Evolutionary conservation across 2,888 invertebrate genomes (phyloP).

Genomic region (Cecidostiba fungosa): DNA sequence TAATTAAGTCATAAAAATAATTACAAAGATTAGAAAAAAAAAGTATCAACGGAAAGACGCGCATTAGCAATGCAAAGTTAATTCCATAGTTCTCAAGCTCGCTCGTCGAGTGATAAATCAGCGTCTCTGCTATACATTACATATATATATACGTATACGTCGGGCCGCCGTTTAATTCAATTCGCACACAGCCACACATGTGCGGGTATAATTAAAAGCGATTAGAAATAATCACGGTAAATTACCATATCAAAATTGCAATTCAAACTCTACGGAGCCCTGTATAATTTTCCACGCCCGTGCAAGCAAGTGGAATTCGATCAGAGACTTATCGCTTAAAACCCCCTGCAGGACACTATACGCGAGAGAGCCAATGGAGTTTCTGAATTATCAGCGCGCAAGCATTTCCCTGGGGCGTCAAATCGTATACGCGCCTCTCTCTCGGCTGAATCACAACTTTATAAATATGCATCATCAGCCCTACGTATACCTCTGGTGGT

Average conservation of each 20-base stretch:
- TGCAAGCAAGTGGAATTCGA: constrained; percentile 4
- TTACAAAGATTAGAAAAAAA: constrained; percentile 14
- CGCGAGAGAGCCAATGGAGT: constrained; percentile 22
- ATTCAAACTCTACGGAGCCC: neutral
- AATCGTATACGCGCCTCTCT: constrained; percentile 24
- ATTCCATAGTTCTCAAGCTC: neutral
- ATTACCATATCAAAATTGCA: neutral
- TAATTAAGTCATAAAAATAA: constrained; percentile 49
- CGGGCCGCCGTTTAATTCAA: constrained; percentile 15
- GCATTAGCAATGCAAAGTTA: constrained; percentile 50
- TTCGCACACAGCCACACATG: neutral
- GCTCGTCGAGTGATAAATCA: constrained; percentile 34
- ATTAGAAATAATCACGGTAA: neutral
- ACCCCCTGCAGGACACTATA: neutral
- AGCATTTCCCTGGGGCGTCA: constrained; percentile 44
- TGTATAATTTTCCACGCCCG: neutral
- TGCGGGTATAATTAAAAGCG: neutral
- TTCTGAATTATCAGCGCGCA: constrained; percentile 27
- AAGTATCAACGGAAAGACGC: neutral
- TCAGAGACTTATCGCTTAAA: constrained; percentile 40
- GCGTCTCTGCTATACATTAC: too few species aligned
- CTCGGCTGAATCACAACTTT: constrained; percentile 45
- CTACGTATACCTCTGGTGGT: neutral
- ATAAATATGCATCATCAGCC: constrained; percentile 50
- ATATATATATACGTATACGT: neutral